Evolutionary conservation across 2,113 vertebrate species (phyloP).

Genomic region (Seriola dumerili): DNA sequence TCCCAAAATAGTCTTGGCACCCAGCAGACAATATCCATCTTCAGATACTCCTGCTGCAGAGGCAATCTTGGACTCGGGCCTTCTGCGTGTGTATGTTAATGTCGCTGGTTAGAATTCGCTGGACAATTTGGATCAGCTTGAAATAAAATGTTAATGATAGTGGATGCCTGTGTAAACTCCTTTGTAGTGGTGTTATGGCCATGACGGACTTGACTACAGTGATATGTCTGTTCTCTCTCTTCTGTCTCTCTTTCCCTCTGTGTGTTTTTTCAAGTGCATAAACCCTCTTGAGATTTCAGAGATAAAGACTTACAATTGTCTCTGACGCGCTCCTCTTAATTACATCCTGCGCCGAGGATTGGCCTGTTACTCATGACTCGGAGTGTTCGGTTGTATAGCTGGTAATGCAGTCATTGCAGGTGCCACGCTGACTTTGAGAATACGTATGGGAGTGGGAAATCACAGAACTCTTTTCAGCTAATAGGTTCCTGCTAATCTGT

Average conservation of each 20-base stretch:
- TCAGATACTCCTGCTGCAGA: constrained; percentile 73
- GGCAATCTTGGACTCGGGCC: constrained; percentile 55
- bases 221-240: constrained; percentile 6
- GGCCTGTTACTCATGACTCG: constrained; percentile 28
- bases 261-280: constrained; percentile 1
- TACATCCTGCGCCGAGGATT: constrained; percentile 49
- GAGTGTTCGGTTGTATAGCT: constrained; percentile 39
- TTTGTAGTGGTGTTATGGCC: neutral
- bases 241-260: neutral
- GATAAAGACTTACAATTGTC: constrained; percentile 33
- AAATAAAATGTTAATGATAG: constrained; percentile 30
- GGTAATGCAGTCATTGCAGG: constrained; percentile 36
- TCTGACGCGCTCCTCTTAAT: constrained; percentile 51
- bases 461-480: constrained; percentile 55
- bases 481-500: constrained; percentile 64
- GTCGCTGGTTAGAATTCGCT: constrained; percentile 47
- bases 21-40: constrained; percentile 79
- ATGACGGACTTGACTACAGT: constrained; percentile 27
- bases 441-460: constrained; percentile 47
- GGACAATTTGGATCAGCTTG: constrained; percentile 14
- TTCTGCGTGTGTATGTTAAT: constrained; percentile 59
- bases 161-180: neutral
- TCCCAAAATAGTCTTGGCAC: constrained; percentile 82
- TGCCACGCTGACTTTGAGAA: constrained; percentile 41
- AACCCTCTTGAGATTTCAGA: constrained; percentile 43